Base-by-base conservation (phyloP, 2,113 vertebrate genomes). In the Nyctereutes procyonoides region DNA sequence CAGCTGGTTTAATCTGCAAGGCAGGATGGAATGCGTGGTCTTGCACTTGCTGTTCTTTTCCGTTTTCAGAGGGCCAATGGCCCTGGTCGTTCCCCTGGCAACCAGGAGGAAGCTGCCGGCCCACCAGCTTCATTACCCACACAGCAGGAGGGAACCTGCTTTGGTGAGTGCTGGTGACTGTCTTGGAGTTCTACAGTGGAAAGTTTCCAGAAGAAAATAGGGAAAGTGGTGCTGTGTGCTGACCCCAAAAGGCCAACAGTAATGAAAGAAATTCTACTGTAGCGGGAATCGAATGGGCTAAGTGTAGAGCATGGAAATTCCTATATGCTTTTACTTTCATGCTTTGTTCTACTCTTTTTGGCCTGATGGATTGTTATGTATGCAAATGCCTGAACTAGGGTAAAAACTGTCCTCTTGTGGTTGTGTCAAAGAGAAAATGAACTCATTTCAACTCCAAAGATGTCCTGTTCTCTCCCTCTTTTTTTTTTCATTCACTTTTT, bases 41-140 rank as follows among this genome's bases (percentile, higher is more conserved):
- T 84, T 79, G 95, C 97, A 79, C 97, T 98, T 28, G 15, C 93
- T 96, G 96, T 96, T 95, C 95, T 98, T 98, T 98, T 98, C 96
- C 90, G 71, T 94, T 97, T 97, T 71, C 58, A 0, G 4, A 73
- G 93, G 88, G 95, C 96, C 28, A 2, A 96, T 82, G 89, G 63
- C 87, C 74, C 82, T 32, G 24, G 93, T 77, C 1, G 79, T 98
- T 97, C 62, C 98, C 93, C 69, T 96, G 97, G 90, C 95, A 96
- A 98, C 98, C 58, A 62, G 95, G 96, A 96, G 88, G 95, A 76
- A 1, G 96, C 92, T 65, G 95, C 96, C 94, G 32, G 96, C 97
- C 96, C 96, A 74, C 71, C 38, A 5, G 51, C 17, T 60, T 88
- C 87, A 60, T 93, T 95, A 32, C 93, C 81, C 63, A 38, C 19